These are phyloP conservation scores for Artibeus jamaicensis DNA, from an alignment of 2,797 vertebrate species.

Conservation along the genomic window DNA sequence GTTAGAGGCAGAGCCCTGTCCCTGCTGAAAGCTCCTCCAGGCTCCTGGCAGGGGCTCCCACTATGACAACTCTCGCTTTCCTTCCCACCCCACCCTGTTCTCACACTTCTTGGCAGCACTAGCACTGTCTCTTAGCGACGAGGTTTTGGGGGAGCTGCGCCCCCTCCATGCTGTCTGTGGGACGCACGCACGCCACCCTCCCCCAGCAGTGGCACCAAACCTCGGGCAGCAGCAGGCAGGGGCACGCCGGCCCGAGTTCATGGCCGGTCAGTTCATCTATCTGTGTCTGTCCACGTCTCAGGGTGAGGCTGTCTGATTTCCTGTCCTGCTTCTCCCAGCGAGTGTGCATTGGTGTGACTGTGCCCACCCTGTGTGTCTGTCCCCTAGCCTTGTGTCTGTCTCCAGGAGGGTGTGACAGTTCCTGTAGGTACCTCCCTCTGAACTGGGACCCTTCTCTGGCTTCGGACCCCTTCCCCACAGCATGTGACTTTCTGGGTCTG, in stretches of 20 bases:
- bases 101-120: conserved; percentile 74
- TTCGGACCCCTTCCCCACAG: neutral
- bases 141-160: conserved; percentile 68
- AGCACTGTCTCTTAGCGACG: conserved; percentile 77
- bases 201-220: conserved; percentile 56
- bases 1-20: neutral
- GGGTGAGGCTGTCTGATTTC: conserved; percentile 61
- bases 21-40: conserved; percentile 5
- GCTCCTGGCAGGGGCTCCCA: conserved; percentile 49
- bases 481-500: conserved; percentile 1
- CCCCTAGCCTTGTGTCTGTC: neutral
- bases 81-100: conserved; percentile 61
- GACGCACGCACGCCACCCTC: conserved; percentile 50
- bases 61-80: conserved; percentile 31
- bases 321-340: neutral
- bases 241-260: conserved; percentile 7
- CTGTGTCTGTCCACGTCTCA: conserved; percentile 59
- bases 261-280: conserved; percentile 11
- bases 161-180: conserved; percentile 66
- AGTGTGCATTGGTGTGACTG: conserved; percentile 35
- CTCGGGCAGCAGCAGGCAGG: conserved; percentile 61
- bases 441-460: conserved; percentile 27
- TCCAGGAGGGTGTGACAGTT: conserved; percentile 51
- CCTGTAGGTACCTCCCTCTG: neutral
- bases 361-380: conserved; percentile 50